Conservation (phyloP, 2,888 invertebrate genomes). For the Epinotia bilunana region DNA sequence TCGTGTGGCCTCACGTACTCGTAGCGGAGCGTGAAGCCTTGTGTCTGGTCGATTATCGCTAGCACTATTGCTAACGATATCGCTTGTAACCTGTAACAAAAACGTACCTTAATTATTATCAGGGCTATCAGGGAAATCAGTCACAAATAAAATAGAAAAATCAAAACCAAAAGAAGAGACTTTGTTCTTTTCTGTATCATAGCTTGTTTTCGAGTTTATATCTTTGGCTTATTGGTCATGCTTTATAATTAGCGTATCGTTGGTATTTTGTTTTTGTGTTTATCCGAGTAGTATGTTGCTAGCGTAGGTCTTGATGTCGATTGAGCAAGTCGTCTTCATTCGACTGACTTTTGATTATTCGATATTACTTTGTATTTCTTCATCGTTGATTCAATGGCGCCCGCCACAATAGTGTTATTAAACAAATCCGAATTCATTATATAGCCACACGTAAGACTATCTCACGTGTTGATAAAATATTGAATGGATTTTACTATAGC, state of each 20-base stretch:
- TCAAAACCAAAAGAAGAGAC: no score
- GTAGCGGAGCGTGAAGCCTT: slow-evolving; percentile 61
- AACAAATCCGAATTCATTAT: slow-evolving; percentile 34
- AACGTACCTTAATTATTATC: slow-evolving; percentile 28
- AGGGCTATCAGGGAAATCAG: not conserved
- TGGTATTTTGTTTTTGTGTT: no score
- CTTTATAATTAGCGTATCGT: no score
- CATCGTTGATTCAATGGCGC: not conserved
- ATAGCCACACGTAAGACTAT: slow-evolving; percentile 7
- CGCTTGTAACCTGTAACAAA: slow-evolving; percentile 70
- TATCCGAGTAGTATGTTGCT: not conserved
- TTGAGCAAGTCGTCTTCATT: not conserved
- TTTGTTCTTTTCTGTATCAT: no score
- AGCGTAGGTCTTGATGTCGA: not conserved
- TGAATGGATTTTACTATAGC: slow-evolving; percentile 17
- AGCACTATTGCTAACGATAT: slow-evolving; percentile 63
- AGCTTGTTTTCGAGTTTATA: no score
- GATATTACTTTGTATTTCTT: slow-evolving; percentile 1
- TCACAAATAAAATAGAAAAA: no score
- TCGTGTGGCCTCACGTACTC: slow-evolving; percentile 51
- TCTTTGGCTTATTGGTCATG: no score
- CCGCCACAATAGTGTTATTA: slow-evolving; percentile 41
- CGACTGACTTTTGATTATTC: not conserved
- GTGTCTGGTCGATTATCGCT: slow-evolving; percentile 58
- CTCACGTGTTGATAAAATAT: slow-evolving; percentile 32